These are phyloP conservation scores for Gallinago media DNA, from an alignment of 2,113 vertebrate genomes.

Conservation along the genomic window DNA sequence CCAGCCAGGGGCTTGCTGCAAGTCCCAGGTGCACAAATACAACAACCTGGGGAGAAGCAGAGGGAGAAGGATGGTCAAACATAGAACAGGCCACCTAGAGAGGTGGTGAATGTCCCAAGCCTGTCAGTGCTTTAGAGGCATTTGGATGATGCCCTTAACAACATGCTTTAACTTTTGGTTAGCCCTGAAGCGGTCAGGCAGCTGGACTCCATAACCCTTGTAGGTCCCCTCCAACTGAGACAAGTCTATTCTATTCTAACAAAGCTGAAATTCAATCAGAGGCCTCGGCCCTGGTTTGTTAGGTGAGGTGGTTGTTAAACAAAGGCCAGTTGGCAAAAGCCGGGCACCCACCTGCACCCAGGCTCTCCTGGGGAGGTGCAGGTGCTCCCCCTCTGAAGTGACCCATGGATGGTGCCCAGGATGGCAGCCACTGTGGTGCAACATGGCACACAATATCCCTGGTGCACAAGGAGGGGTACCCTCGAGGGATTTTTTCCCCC, in stretches of 20 bases:
- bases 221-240: neutral
- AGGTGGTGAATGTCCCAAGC: neutral
- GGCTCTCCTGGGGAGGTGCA: fast-evolving
- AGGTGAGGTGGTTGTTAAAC: neutral
- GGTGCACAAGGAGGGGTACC: fast-evolving
- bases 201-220: neutral
- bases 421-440: neutral
- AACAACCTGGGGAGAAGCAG: neutral
- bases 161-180: neutral
- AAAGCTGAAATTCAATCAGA: neutral
- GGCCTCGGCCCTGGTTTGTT: neutral
- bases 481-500: neutral
- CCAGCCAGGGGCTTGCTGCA: fast-evolving
- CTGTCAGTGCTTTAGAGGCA: neutral
- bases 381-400: neutral
- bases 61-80: neutral
- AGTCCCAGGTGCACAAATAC: fast-evolving
- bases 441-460: neutral
- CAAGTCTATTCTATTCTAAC: neutral
- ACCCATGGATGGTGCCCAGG: fast-evolving
- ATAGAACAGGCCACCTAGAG: neutral
- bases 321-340: neutral
- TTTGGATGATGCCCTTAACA: neutral
- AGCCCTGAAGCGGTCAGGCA: neutral
- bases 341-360: fast-evolving